Percentiles rank a stretch among this genome's conserved stretches.
Evolutionary conservation across 2,797 vertebrate species (phyloP).

Genomic region (Schizopygopsis pylzovi): DNA sequence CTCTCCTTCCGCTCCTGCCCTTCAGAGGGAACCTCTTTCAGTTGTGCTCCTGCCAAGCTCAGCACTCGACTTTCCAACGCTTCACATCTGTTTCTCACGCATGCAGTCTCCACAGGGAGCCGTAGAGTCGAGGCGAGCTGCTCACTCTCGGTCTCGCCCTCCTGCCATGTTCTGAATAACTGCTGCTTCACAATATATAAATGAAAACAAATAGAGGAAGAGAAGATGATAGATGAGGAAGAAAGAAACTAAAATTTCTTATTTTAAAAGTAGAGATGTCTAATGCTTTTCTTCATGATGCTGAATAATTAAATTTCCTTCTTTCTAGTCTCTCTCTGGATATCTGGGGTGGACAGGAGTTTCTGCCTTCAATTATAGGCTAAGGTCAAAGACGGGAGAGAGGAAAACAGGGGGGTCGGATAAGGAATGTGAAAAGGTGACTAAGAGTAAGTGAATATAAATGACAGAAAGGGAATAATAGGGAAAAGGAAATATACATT

Average conservation of each 20-base stretch:
- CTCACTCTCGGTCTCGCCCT: conserved; percentile 1
- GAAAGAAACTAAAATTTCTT: neutral
- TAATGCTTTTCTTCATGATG: neutral
- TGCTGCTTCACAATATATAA: conserved; percentile 1
- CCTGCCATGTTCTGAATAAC: conserved; percentile 38
- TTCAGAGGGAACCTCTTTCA: conserved; percentile 55
- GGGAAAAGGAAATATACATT: neutral
- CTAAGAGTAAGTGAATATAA: neutral
- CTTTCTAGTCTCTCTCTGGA: conserved; percentile 15
- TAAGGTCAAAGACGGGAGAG: conserved; percentile 29
- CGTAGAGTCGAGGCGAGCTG: neutral
- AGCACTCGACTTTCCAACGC: conserved; percentile 17
- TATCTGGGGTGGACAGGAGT: conserved; percentile 17
- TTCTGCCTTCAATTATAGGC: conserved; percentile 46
- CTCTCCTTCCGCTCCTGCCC: conserved; percentile 42
- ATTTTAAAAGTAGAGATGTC: neutral
- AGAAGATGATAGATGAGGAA: neutral
- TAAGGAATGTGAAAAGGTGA: neutral
- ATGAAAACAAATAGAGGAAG: conserved; percentile 34
- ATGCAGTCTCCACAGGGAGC: neutral
- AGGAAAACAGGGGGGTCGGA: neutral
- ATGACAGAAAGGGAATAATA: neutral
- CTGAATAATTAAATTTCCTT: neutral
- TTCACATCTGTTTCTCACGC: conserved; percentile 27
- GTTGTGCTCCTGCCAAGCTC: conserved; percentile 4